These are phyloP conservation scores for Epistrophe eligans DNA, from an alignment of 2,888 invertebrate genomes.

Conservation along the genomic window DNA sequence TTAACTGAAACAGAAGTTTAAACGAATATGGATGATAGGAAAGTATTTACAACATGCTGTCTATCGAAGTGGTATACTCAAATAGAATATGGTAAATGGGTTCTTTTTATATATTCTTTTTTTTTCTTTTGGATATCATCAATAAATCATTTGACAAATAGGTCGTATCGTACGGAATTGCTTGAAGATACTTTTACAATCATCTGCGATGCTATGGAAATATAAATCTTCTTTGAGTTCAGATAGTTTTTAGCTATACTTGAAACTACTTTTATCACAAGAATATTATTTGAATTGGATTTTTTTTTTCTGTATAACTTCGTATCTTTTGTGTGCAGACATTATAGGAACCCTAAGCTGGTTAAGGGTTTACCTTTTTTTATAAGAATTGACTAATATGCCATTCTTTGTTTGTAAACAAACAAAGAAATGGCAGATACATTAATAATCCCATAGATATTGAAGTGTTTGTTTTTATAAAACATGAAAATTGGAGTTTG, in stretches of 20 bases:
- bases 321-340: neutral
- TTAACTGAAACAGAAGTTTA: slow-evolving; percentile 24
- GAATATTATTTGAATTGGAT: slow-evolving; percentile 9
- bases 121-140: slow-evolving; percentile 1
- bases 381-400: neutral
- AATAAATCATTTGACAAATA: slow-evolving; percentile 37
- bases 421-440: neutral
- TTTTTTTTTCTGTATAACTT: neutral
- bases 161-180: slow-evolving; percentile 23
- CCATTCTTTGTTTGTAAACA: slow-evolving; percentile 1
- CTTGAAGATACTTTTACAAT: neutral
- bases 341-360: neutral
- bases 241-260: slow-evolving; percentile 18
- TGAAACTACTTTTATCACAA: slow-evolving; percentile 26
- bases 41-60: neutral
- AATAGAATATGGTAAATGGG: slow-evolving; percentile 3
- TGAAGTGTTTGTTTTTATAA: no score
- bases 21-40: slow-evolving; percentile 7
- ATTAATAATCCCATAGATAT: neutral
- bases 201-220: slow-evolving; percentile 16
- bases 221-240: slow-evolving; percentile 18
- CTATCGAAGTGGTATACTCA: neutral
- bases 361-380: slow-evolving; percentile 10
- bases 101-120: neutral
- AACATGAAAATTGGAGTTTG: neutral